Evolutionary conservation across 2,888 invertebrate species (phyloP).

Genomic region (Rugalucina vietnamica): DNA sequence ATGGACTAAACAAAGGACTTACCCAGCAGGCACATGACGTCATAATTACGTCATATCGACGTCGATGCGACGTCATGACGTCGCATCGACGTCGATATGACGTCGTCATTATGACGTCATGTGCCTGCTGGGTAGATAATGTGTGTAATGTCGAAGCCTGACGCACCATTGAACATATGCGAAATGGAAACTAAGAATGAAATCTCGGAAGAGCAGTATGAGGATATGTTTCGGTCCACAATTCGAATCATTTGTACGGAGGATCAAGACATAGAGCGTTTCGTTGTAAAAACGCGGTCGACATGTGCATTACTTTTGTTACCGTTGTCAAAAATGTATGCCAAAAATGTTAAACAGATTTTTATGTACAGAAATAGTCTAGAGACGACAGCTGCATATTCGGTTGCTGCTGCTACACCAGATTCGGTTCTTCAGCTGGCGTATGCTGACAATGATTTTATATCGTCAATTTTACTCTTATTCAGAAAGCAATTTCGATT

Average conservation of each 20-base stretch:
- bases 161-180: constrained; percentile 57
- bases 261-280: constrained; percentile 26
- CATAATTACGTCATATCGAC: no score
- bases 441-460: background rate
- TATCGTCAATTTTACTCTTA: background rate
- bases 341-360: constrained; percentile 48
- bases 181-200: constrained; percentile 14
- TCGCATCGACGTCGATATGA: no score
- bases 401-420: constrained; percentile 23
- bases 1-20: no score
- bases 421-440: background rate
- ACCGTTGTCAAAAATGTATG: constrained; percentile 41
- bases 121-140: constrained; percentile 60
- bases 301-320: constrained; percentile 43
- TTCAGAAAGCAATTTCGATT: background rate
- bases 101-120: no score
- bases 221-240: constrained; percentile 34
- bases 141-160: constrained; percentile 61
- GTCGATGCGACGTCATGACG: no score
- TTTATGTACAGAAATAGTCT: constrained; percentile 65
- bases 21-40: no score
- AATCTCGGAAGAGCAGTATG: constrained; percentile 30
- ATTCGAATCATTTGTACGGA: constrained; percentile 56
- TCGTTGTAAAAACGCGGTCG: constrained; percentile 59
- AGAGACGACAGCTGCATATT: constrained; percentile 55